These are phyloP conservation scores for Agrilus biguttatus DNA, from an alignment of 2,888 invertebrate genomes.

Conservation along the genomic window DNA sequence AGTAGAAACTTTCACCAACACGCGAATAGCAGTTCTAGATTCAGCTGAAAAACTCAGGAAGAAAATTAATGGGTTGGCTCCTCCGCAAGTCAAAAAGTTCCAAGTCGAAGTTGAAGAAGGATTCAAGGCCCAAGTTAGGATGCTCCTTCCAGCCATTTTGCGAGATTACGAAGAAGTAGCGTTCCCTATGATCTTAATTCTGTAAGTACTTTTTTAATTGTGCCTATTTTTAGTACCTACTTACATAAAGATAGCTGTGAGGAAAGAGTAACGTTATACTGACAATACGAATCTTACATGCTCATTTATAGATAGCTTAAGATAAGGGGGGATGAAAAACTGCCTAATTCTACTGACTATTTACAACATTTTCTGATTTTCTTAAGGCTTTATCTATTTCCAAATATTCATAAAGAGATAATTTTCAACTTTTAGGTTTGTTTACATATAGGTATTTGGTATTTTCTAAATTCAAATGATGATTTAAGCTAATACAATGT, in stretches of 20 bases:
- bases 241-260: neutral
- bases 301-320: no score
- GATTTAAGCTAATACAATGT: no score
- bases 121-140: conserved; percentile 57
- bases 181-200: conserved; percentile 66
- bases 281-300: no score
- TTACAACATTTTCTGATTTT: no score
- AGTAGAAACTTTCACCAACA: conserved; percentile 43
- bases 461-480: no score
- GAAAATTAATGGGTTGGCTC: conserved; percentile 49
- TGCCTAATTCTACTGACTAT: no score
- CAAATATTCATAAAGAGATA: no score
- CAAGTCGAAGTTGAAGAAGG: conserved; percentile 50
- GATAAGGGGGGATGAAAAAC: no score
- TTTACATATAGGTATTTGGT: no score
- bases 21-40: conserved; percentile 49
- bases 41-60: conserved; percentile 50
- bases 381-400: no score
- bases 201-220: conserved; percentile 46
- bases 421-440: no score
- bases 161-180: conserved; percentile 70
- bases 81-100: conserved; percentile 58
- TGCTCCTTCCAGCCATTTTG: conserved; percentile 70
- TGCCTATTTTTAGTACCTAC: neutral
- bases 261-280: no score